Conservation (phyloP, 2,113 vertebrate species). For the Bambusicola thoracicus region DNA sequence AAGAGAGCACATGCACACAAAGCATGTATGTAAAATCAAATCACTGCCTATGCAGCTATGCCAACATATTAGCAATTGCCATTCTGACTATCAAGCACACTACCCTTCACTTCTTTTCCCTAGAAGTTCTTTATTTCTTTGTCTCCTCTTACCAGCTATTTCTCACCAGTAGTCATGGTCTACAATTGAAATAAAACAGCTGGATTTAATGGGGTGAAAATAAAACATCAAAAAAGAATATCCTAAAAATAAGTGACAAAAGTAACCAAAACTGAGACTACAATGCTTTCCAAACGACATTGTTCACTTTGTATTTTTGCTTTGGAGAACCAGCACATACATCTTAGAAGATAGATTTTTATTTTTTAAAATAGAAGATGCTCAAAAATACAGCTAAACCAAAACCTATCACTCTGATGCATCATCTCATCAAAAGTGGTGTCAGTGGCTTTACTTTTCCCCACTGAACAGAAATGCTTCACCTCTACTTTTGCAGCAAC, state of each 20-base stretch:
- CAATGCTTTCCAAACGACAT: neutral
- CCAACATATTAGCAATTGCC: neutral
- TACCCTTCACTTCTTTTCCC: neutral
- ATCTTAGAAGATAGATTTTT: neutral
- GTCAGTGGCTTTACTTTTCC: neutral
- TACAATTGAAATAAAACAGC: neutral
- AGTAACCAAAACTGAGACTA: neutral
- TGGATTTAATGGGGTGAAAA: neutral
- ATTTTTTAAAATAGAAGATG: neutral
- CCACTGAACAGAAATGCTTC: neutral
- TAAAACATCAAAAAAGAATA: neutral
- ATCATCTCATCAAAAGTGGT: neutral
- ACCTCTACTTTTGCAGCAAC: neutral
- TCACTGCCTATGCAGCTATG: neutral
- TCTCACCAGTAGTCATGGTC: neutral
- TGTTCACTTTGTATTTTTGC: neutral
- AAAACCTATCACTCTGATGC: neutral
- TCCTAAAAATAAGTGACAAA: neutral
- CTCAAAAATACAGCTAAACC: neutral
- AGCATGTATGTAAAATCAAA: neutral
- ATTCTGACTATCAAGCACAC: neutral
- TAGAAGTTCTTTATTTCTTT: neutral
- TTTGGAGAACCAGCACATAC: neutral
- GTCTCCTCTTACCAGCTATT: neutral
- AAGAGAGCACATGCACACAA: no score